Base-by-base conservation (phyloP, 2,888 invertebrate species). In the Dorcus hopei region DNA sequence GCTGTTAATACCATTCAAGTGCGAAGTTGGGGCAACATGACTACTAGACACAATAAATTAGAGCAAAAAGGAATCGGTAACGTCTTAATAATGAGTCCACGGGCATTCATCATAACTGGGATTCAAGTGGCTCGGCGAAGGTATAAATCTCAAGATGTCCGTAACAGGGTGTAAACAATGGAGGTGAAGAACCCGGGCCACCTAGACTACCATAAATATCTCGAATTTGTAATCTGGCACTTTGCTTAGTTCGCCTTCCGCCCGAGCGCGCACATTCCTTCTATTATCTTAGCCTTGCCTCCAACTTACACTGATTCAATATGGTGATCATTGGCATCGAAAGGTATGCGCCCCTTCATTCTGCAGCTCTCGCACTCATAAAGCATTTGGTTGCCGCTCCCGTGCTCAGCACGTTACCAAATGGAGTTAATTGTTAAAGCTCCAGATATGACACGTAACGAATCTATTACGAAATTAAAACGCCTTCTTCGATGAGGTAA, bases 81-180 rank as follows among this genome's bases (percentile, higher is more conserved):
- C 45, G 45, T 45, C 45, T 45, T 45, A 45, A 45, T 45, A 45
- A 45, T 23, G 45, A 51, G 58, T 58, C 58, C 58, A 49, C 53
- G 58, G 53, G 45, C 68, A 70, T 72, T 69, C 68, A 72, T 72
- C 72, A 71, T 68, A 61, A 67, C 65, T 61, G 67, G 68, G 68
- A 70, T 72, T 67, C 70, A 66, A 68, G 69, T 67, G 68, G 69
- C 70, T 71, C 71, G 62, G 67, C 49, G 49, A 53, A 50, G 67
- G 69, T 71, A 76, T 77, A 77, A 77, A 77, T 77, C 74, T 75
- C 67, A 70, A 76, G 73, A 75, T 75, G 77, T 76, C 77, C 76
- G 74, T 73, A 73, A 73, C 77, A 74, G 75, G 74, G 73, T 72
- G 77, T 78, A 78, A 78, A 78, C 78, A 78, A 78, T 78, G 71